Percentiles rank a stretch among this genome's conserved stretches.
phyloP scores from a whole-genome alignment of 2,888 invertebrate species.

The Drosophila kanekoi region DNA sequence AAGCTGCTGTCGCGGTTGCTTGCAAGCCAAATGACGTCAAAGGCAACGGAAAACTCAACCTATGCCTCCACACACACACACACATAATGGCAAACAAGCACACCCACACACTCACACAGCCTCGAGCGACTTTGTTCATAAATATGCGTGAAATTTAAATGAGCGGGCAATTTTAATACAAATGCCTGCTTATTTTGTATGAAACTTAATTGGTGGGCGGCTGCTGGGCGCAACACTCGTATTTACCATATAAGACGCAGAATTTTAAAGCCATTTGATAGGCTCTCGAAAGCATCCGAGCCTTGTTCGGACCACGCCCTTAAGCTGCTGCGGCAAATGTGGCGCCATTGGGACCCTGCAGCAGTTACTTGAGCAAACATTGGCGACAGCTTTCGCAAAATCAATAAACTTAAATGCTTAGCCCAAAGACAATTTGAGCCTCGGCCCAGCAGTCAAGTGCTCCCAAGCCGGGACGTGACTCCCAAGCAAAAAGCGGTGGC shows the following conservation, averaged over 20 bases:
- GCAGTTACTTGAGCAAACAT: constrained; percentile 1
- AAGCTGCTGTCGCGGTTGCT: constrained; percentile 39
- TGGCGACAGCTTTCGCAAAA: constrained; percentile 33
- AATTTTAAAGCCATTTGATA: constrained; percentile 10
- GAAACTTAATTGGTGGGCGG: background rate
- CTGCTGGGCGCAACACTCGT: constrained; percentile 15
- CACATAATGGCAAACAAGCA: constrained; percentile 1
- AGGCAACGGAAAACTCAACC: constrained; percentile 50
- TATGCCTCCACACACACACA: constrained; percentile 9
- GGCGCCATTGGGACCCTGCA: constrained; percentile 34
- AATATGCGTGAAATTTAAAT: constrained; percentile 55
- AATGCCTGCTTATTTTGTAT: constrained; percentile 40
- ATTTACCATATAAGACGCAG: constrained; percentile 17
- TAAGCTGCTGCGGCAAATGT: constrained; percentile 16
- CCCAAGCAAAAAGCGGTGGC: background rate
- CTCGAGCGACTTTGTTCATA: constrained; percentile 29
- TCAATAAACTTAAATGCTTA: constrained; percentile 62
- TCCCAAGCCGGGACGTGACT: background rate
- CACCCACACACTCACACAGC: constrained; percentile 15
- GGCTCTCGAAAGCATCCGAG: constrained; percentile 14
- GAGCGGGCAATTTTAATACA: constrained; percentile 56
- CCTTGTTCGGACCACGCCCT: constrained; percentile 21
- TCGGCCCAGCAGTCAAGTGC: constrained; percentile 21
- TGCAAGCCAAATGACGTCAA: constrained; percentile 70
- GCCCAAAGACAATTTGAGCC: constrained; percentile 28